Base-by-base conservation (phyloP, 1,140 invertebrate genomes). In the Drosophila busckii region DNA sequence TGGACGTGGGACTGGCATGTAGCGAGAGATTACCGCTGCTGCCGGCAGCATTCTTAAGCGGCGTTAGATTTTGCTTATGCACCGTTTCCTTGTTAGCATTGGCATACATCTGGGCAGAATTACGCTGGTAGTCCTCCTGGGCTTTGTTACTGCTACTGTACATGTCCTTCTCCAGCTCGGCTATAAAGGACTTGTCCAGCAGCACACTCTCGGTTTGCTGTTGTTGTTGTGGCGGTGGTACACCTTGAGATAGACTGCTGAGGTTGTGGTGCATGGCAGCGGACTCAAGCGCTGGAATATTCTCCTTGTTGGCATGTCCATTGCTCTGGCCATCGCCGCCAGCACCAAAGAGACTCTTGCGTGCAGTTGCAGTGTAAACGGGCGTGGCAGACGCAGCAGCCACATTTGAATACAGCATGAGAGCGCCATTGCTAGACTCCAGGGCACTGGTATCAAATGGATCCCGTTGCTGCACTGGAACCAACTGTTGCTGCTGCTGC, bases 101-200 rank as follows among this genome's bases (percentile, higher is more conserved):
- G 22, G 66, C 38, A 50, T 84, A 89, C 89, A 68, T 90, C 90
- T 48, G 91, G 86, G 26, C 62, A 49, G 9, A 89, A 87, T 92
- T 90, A 34, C 84, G 78, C 31, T 87, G 59, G 31, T 67, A 87
- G 31, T 87, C 80, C 52, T 70, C 68, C 35, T 84, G 75, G 3
- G 68, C 71, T 29, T 70, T 68, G 42, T 52, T 86, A 28, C 68
- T 78, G 4, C 69, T 56, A 13, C 75, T 82, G 49, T 86, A 87
- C 15, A 92, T 78, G 55, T 90, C 90, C 59, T 92, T 92, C 66
- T 92, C 91, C 28, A 92, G 68, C 59, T 92, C 91, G 0, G 89
- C 89, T 3, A 92, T 86, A 37, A 92, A 92, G 1, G 85, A 87
- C 1, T 89, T 84, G 69, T 92, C 91, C n/a, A 91, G 55, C 25